These are phyloP conservation scores for Acrossocheilus wenchowensis DNA, from an alignment of 2,797 vertebrate species.

Conservation along the genomic window DNA sequence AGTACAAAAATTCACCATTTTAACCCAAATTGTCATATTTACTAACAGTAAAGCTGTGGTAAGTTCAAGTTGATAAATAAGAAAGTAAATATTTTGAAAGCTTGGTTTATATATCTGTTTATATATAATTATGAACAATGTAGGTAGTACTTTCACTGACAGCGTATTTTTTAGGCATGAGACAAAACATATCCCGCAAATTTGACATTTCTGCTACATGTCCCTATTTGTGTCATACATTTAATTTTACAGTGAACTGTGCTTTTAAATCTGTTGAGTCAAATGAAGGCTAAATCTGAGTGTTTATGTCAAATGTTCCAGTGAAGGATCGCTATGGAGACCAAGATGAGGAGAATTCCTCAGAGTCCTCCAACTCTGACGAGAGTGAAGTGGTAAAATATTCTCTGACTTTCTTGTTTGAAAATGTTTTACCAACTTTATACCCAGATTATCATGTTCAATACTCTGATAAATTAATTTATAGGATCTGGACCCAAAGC, in stretches of 20 bases:
- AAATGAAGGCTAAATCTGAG: not conserved
- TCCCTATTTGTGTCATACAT: not conserved
- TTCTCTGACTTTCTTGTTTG: not conserved
- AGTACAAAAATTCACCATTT: too few species aligned
- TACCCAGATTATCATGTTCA: not conserved
- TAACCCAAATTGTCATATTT: not conserved
- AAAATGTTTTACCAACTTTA: not conserved
- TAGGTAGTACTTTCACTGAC: not conserved
- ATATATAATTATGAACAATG: not conserved
- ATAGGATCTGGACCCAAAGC: constrained; percentile 83
- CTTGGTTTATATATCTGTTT: not conserved
- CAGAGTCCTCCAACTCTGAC: constrained; percentile 82
- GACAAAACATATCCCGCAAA: not conserved
- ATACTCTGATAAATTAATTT: not conserved
- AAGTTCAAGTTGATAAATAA: not conserved
- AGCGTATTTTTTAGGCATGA: not conserved
- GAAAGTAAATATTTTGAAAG: not conserved
- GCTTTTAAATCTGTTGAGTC: not conserved
- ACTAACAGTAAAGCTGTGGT: not conserved
- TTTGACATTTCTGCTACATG: not conserved
- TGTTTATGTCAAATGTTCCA: constrained; percentile 58
- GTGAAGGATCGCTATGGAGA: constrained; percentile 90
- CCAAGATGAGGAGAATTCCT: constrained; percentile 64
- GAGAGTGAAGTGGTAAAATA: constrained; percentile 80
- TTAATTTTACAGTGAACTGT: not conserved